Percentiles rank a stretch among this genome's conserved stretches.
These are phyloP conservation scores for Actenoides hombroni DNA, from an alignment of 2,113 vertebrate genomes.

Conservation along the genomic window DNA sequence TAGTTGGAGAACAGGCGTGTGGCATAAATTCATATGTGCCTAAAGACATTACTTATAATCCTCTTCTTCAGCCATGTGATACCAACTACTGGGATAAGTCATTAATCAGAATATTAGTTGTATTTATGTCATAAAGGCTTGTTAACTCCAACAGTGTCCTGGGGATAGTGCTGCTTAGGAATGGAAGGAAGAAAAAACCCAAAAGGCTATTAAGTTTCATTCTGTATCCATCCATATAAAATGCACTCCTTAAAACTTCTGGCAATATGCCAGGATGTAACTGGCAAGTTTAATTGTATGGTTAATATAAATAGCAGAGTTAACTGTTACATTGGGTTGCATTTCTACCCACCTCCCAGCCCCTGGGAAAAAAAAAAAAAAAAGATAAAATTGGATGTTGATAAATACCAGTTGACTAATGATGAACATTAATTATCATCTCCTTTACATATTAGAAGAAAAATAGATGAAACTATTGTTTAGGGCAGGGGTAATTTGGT, in stretches of 20 bases:
- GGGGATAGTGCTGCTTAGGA: neutral
- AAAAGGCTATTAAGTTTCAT: neutral
- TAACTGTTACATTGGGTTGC: neutral
- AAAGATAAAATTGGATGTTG: neutral
- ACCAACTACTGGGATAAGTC: neutral
- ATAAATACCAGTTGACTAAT: neutral
- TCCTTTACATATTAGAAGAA: neutral
- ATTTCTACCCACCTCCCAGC: neutral
- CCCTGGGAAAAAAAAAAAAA: neutral
- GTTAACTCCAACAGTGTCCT: neutral
- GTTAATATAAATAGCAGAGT: neutral
- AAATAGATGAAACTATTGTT: neutral
- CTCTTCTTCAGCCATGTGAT: constrained; percentile 30
- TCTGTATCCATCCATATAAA: neutral
- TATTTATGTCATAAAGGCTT: neutral
- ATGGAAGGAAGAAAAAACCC: neutral
- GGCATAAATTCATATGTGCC: neutral
- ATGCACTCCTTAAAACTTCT: neutral
- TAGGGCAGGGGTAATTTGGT: neutral
- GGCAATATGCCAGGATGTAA: neutral
- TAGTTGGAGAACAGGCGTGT: neutral
- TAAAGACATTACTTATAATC: constrained; percentile 39
- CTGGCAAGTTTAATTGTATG: neutral
- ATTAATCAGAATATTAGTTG: constrained; percentile 34
- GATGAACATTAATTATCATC: neutral